Base-by-base conservation (phyloP, 2,888 invertebrate species). In the Scaptomyza cyrtandrae region DNA sequence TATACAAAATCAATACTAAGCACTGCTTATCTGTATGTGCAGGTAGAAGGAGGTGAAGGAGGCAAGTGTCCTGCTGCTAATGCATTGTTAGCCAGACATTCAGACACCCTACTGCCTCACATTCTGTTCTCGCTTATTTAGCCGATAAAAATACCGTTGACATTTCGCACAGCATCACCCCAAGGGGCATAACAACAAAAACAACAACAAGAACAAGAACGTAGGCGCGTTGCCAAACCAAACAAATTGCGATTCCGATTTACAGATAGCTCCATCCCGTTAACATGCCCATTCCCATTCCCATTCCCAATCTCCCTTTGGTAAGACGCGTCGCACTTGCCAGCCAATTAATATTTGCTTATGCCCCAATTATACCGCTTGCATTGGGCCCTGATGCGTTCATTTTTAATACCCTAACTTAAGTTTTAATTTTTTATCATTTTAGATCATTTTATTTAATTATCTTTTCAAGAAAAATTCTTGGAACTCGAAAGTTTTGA, bases 71-170 rank as follows among this genome's bases (percentile, higher is more conserved):
- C 33, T 11, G 39, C 16, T 27, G 45, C 6, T 35, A 58, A 13
- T 49, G 59, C 58, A 41, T 27, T 52, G 35, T 33, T 16, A 55
- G n/a, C 14, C 60, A 54, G 53, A 48, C 27, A 59, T 3, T 35
- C 54, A 37, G 46, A n/a, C 29, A 66, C 62, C 58, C 48, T 57
- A 48, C 52, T 65, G 43, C 56, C 64, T 44, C 39, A 61, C 46
- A 4, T 57, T 60, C 76, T 67, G 35, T 11, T 52, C 57, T 55
- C 65, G 71, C 59, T 69, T 65, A 78, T 63, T 72, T 70, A 56
- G 63, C 67, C 61, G 73, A 72, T 85, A 87, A 74, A 86, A 83
- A 87, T 87, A 87, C 67, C 83, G 71, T 77, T 82, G 88, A 82
- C 88, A 86, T 88, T 88, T 88, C 65, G 49, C 64, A 49, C 62